Percentiles rank a stretch among this genome's conserved stretches.
Evolutionary conservation across 1,140 invertebrate species (phyloP).

Genomic region (Halesus radiatus): DNA sequence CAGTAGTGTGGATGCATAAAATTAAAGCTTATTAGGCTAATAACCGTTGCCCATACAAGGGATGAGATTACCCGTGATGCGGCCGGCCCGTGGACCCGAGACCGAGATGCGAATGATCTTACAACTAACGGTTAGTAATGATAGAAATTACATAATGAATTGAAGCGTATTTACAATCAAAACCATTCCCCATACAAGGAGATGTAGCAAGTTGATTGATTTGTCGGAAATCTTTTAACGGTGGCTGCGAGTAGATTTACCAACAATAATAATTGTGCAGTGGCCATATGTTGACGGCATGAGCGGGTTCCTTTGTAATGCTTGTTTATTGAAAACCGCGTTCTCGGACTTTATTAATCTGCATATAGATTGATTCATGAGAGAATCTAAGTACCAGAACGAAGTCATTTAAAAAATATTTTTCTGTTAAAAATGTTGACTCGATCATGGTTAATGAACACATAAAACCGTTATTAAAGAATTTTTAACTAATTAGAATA

Average conservation of each 20-base stretch:
- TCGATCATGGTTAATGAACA: too few relatives aligned
- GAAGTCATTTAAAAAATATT: too few relatives aligned
- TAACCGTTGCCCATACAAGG: constrained; percentile 40
- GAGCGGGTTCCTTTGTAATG: background rate
- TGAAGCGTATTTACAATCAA: constrained; percentile 35
- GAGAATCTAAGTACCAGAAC: background rate
- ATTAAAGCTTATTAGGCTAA: constrained; percentile 45
- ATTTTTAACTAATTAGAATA: too few relatives aligned
- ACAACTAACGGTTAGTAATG: constrained; percentile 43
- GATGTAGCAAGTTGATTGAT: constrained; percentile 43
- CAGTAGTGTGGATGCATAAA: background rate
- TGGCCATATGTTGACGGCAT: constrained; percentile 5
- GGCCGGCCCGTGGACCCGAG: background rate
- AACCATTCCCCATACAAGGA: constrained; percentile 48
- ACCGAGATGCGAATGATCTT: background rate
- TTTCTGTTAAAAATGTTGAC: too few relatives aligned
- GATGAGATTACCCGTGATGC: constrained; percentile 27
- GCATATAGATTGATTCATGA: background rate
- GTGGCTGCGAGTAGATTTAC: constrained; percentile 7
- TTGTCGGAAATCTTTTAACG: constrained; percentile 41
- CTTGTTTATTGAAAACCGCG: background rate
- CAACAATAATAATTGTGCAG: background rate
- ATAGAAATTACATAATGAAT: constrained; percentile 52
- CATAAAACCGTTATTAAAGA: too few relatives aligned
- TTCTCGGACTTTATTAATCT: background rate